Evolutionary conservation across 2,113 vertebrate species (phyloP), one percentile per base, ranked within the genome.

Genomic region (Aegypius monachus): DNA sequence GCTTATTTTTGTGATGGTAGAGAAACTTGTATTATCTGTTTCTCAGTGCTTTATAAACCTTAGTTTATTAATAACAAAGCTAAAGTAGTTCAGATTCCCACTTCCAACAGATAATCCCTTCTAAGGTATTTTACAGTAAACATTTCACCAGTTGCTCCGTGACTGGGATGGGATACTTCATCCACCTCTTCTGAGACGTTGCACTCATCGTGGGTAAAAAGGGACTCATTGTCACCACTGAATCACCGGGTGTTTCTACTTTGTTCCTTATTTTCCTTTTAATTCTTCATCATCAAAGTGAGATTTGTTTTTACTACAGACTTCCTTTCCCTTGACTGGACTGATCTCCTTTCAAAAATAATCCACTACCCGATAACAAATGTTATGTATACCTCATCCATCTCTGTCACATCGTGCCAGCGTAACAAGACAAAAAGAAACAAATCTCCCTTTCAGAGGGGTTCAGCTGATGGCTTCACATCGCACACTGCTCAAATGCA

Each of bases 301-400:
- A 88, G 87, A 29, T 91, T 86, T 96, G 79, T 86, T 96, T 93
- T 86, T 65, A 17, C 56, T 68, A 0, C 74, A 55, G 74, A 9
- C 79, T 92, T 88, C 66, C 61, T 95, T 93, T 96, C 85, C 93
- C 75, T 68, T 53, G 72, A 11, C 74, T 85, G 79, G 48, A 11
- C 85, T 81, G 92, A 59, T 94, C 40, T 94, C 72, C 93, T 91
- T 82, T 90, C 92, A 62, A 5, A 91, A 91, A 68, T 56, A 80
- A 80, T 32, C 87, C 78, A 20, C 61, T 40, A 10, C 59, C 77
- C 90, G 32, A 0, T 82, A 36, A 72, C 48, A 65, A 85, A 52
- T 6, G 66, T 43, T 67, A 0, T 4, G 52, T 34, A 2, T 81
- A 22, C 56, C 65, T 91, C 91, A 61, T 91, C 87, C 81, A 2